Percentiles rank a stretch among this genome's conserved stretches.
Evolutionary conservation across 2,113 vertebrate genomes (phyloP).

Genomic region (Poeciliopsis turrubarensis): DNA sequence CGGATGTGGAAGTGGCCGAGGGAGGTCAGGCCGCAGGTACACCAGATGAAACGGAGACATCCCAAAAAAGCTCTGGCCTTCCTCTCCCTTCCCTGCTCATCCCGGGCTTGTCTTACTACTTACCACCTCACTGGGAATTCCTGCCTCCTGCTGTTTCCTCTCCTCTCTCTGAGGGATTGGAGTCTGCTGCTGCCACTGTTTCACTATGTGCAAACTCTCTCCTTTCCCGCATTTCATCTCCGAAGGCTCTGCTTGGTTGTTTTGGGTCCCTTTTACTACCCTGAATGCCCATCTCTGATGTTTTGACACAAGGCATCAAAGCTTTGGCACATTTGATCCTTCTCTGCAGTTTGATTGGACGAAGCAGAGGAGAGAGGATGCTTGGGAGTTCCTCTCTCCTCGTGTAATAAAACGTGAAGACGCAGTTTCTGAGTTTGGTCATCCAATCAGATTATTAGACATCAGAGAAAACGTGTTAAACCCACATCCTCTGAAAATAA

Average conservation of each 20-base stretch:
- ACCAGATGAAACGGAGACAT: conserved; percentile 55
- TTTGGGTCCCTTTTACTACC: not conserved
- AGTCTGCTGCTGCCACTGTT: conserved; percentile 57
- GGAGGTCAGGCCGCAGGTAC: conserved; percentile 81
- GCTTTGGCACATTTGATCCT: conserved; percentile 38
- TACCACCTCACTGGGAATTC: conserved; percentile 47
- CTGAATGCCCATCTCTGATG: conserved; percentile 52
- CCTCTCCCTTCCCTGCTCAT: conserved; percentile 52
- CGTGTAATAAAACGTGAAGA: conserved; percentile 9
- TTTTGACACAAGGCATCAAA: conserved; percentile 61
- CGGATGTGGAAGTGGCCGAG: conserved; percentile 37
- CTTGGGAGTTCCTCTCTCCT: conserved; percentile 16
- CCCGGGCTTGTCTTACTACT: conserved; percentile 47
- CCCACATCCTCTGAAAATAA: too few species aligned
- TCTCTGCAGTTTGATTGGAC: conserved; percentile 68
- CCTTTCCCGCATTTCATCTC: conserved; percentile 52
- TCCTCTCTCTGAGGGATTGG: conserved; percentile 54
- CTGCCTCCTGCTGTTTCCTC: conserved; percentile 62
- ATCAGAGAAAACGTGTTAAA: too few species aligned
- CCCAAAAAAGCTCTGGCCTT: conserved; percentile 35
- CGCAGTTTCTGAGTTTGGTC: conserved; percentile 29
- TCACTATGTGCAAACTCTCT: conserved; percentile 35
- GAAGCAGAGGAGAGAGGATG: conserved; percentile 50
- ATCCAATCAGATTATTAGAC: conserved; percentile 61
- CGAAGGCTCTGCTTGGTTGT: conserved; percentile 53